phyloP scores from a whole-genome alignment of 2,797 vertebrate genomes.

The Sebastes oblongus region DNA sequence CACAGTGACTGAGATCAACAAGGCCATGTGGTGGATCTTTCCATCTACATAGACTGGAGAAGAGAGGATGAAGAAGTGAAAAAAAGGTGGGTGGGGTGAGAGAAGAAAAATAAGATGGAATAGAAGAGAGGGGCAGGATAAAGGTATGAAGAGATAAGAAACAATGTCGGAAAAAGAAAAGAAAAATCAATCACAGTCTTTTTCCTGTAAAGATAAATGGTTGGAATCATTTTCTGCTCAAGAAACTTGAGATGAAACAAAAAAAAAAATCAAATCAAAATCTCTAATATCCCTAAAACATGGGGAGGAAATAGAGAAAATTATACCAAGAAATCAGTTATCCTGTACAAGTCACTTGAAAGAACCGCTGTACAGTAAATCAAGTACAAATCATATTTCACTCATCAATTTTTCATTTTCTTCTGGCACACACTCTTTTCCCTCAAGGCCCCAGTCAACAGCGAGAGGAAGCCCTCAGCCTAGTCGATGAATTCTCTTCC shows the following conservation, averaged over 20 bases:
- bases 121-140: neutral
- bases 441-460: conserved; percentile 46
- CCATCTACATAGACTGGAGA: conserved; percentile 87
- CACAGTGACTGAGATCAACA: conserved; percentile 90
- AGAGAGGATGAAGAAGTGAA: neutral
- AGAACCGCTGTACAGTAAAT: conserved; percentile 45
- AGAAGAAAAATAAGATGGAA: neutral
- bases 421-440: conserved; percentile 48
- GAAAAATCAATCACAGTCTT: neutral
- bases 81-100: neutral
- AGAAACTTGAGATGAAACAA: neutral
- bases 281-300: neutral
- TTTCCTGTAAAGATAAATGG: neutral
- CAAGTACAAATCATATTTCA: conserved; percentile 72
- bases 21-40: conserved; percentile 90
- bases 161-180: neutral
- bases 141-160: neutral
- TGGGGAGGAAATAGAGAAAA: neutral
- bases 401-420: conserved; percentile 73
- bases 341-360: conserved; percentile 32
- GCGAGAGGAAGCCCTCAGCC: conserved; percentile 62
- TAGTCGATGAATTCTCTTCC: conserved; percentile 72
- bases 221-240: neutral
- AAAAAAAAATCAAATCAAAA: neutral
- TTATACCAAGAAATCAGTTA: conserved; percentile 16